Evolutionary conservation across 2,113 vertebrate species (phyloP).

Genomic region (Hyla sarda): DNA sequence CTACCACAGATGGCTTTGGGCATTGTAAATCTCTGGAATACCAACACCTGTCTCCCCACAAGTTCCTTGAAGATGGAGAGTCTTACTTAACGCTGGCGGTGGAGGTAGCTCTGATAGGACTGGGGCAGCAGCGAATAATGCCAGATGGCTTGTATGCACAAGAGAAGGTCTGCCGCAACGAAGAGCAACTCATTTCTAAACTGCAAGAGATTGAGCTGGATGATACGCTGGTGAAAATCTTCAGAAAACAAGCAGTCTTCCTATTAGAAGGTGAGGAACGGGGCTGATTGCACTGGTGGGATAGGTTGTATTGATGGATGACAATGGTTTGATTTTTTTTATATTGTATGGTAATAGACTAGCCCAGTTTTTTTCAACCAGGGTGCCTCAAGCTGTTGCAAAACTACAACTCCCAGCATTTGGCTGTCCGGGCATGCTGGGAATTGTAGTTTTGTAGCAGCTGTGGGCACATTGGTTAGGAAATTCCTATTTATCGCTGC

Average conservation of each 20-base stretch:
- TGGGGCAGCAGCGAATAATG: constrained; percentile 96
- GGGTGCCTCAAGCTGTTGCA: no score
- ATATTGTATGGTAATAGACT: not conserved
- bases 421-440: no score
- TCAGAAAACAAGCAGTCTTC: constrained; percentile 92
- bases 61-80: constrained; percentile 90
- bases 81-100: constrained; percentile 87
- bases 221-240: constrained; percentile 89
- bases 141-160: constrained; percentile 94
- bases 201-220: constrained; percentile 91
- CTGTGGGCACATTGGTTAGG: no score
- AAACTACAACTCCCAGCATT: no score
- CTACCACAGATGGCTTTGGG: constrained; percentile 75
- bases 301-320: not conserved
- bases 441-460: no score
- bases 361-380: no score
- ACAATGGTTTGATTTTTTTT: not conserved
- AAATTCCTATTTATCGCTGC: no score
- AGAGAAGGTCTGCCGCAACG: constrained; percentile 94
- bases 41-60: constrained; percentile 85
- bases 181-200: constrained; percentile 92
- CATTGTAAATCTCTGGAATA: constrained; percentile 85
- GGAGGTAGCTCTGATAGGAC: constrained; percentile 89
- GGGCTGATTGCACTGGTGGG: no score
- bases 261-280: constrained; percentile 87